Base-by-base conservation (phyloP, 2,888 invertebrate genomes). In the Laspeyria flexula region DNA sequence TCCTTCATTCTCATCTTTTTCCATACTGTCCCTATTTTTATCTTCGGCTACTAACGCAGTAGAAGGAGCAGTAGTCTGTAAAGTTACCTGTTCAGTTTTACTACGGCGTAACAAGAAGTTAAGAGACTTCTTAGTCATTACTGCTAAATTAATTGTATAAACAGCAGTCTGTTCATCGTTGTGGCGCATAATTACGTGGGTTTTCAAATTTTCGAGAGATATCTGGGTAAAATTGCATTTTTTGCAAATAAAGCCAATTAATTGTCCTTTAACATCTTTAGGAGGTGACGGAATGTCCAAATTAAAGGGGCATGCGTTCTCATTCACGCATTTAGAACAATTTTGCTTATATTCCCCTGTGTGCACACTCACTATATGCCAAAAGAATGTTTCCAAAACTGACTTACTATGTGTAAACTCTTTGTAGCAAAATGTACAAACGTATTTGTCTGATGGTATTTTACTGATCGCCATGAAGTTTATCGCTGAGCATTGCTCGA, bases 151-250 rank as follows among this genome's bases (percentile, higher is more conserved):
- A 5, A 92, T 88, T 12, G 79, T 83, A 60, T 83, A 90, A 5
- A 91, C 91, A 59, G 90, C 87, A 0, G 91, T 92, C 54, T 90
- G 84, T 43, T 89, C 83, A 37, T 87, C 84, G 38, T 87, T 78
- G 62, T 94, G 95, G 56, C 93, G 93, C 0, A 83, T 76, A 35
- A 93, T 86, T 0, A 95, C 87, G 66, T 97, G 97, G 0, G 89
- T 90, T 55, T 94, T 93, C 0, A 96, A 83, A 69, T 94, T 94
- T 27, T 86, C 82, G 39, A 93, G 83, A 4, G 93, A 90, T 59
- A 96, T 76, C 81, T 97, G 97, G 1, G 96, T 93, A 62, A 93
- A 97, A 75, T 96, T 95, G 73, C 97, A 97, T 49, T 93, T 90
- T 1, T 93, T 92, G 73, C 97, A 97, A 1, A 96, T 90, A 71